Percentiles rank a stretch among this genome's conserved stretches.
phyloP scores from a whole-genome alignment of 2,113 vertebrate genomes.

The Arenaria interpres region DNA sequence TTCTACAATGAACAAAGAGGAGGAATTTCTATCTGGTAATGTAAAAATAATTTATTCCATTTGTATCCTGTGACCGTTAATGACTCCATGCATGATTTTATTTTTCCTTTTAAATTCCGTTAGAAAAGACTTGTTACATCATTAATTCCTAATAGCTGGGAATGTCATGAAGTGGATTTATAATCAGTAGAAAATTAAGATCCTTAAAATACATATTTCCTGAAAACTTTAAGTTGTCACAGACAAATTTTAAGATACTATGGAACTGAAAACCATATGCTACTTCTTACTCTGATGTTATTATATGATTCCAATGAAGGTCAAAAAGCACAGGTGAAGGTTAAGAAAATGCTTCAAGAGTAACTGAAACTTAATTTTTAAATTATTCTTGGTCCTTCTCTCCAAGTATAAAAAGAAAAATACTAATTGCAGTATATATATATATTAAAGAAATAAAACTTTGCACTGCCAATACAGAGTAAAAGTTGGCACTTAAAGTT shows the following conservation, averaged over 20 bases:
- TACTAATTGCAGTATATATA: background rate
- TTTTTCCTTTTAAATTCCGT: background rate
- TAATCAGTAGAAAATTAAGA: background rate
- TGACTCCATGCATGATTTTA: background rate
- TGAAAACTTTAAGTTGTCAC: background rate
- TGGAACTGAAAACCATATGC: background rate
- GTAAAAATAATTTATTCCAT: background rate
- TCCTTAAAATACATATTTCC: slow-evolving; percentile 34
- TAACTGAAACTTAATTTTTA: background rate
- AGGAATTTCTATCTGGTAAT: background rate
- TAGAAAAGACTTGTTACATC: background rate
- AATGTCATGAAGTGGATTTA: background rate
- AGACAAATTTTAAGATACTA: background rate
- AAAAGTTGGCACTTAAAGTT: background rate
- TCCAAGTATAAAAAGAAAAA: background rate
- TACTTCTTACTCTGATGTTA: background rate
- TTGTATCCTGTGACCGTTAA: slow-evolving; percentile 9
- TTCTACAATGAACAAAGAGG: background rate
- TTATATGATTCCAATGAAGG: background rate
- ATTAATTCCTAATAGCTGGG: slow-evolving; percentile 32
- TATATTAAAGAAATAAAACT: background rate
- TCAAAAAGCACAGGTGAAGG: background rate
- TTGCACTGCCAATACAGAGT: background rate
- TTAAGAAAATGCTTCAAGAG: background rate
- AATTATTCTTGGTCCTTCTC: background rate